phyloP scores from a whole-genome alignment of 2,797 vertebrate species.

The Dromococcyx pavoninus region DNA sequence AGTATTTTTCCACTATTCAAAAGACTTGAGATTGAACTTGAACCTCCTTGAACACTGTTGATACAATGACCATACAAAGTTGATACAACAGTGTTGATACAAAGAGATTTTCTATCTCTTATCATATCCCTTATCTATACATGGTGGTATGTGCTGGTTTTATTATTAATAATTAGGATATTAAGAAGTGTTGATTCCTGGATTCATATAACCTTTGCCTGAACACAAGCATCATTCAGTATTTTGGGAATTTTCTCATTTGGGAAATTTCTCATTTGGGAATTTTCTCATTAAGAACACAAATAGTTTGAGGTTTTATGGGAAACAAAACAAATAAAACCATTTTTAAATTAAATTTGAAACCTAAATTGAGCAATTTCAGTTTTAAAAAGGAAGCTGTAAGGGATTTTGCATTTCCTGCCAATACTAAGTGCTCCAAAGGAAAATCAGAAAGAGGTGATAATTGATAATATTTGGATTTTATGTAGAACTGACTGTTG shows the following conservation, averaged over 20 bases:
- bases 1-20: neutral
- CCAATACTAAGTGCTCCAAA: neutral
- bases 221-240: rapidly evolving
- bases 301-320: neutral
- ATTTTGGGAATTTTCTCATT: neutral
- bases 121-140: neutral
- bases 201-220: neutral
- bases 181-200: neutral
- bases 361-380: neutral
- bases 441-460: neutral
- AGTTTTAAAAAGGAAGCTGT: neutral
- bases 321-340: neutral
- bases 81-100: too few species aligned
- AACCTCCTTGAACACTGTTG: neutral
- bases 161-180: neutral
- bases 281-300: neutral
- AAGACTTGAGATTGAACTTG: neutral
- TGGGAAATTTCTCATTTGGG: too few species aligned
- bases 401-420: neutral
- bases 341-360: neutral
- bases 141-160: neutral
- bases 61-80: neutral
- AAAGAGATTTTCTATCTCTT: neutral
- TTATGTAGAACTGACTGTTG: neutral
- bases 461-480: neutral